Base-by-base conservation (phyloP, 2,888 invertebrate species). In the Andrena flavipes region DNA sequence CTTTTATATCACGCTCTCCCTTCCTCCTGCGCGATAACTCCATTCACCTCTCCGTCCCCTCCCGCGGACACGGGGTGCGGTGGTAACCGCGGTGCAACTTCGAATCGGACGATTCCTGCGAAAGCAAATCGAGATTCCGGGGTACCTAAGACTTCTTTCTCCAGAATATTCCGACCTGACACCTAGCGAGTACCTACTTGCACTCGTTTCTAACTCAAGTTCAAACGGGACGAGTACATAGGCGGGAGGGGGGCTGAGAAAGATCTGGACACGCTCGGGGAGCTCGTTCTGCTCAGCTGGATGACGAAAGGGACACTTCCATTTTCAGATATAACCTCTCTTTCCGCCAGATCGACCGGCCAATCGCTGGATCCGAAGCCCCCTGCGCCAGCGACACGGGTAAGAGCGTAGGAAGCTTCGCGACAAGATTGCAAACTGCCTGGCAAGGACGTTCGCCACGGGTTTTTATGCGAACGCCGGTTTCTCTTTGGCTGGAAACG, bases 391-490 rank as follows among this genome's bases (percentile, higher is more conserved):
- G 35, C 51, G 49, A 70, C 64, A 60, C 56, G 16, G 70, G 33
- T 76, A 65, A 70, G 30, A 56, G 69, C n/a, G 76, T 26, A 20
- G n/a, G 51, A 65, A 67, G 56, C 33, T 60, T 63, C 59, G 63
- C 67, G 56, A 87, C 87, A 67, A 84, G 74, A 74, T 74, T 80
- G 71, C 69, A 68, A 79, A 80, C 42, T 56, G 29, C 29, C 67
- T 10, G 20, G 16, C 81, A 69, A 81, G 81, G 81, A 80, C 81
- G 62, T 73, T 62, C 23, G 35, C 29, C 60, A 5, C 8, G n/a
- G 10, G 10, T 35, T 68, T 80, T 73, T 60, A 29, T 33, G 20
- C 5, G 20, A 4, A 6, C 26, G 26, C 16, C 60, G 69, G 69
- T n/a, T 26, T 2, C 51, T 20, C n/a, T 20, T 71, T 49, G 49